These are phyloP conservation scores for Hirudinaria manillensis DNA, from an alignment of 2,888 invertebrate genomes.

Conservation along the genomic window DNA sequence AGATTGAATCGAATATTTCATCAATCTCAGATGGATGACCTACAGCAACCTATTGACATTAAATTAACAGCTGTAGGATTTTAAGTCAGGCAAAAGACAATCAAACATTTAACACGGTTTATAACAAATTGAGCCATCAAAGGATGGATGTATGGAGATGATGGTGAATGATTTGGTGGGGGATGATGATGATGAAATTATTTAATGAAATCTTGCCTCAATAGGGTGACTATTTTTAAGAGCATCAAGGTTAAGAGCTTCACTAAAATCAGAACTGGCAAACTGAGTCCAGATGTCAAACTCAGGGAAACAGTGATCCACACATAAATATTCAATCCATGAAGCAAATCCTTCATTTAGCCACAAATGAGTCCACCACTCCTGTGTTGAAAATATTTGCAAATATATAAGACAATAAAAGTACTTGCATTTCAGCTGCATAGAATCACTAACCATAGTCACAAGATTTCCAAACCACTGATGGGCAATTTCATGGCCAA, in stretches of 20 bases:
- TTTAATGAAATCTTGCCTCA: slow-evolving; percentile 63
- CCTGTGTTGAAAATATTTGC: slow-evolving; percentile 53
- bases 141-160: too few relatives aligned
- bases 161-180: not conserved
- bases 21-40: slow-evolving; percentile 89
- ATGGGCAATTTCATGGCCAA: slow-evolving; percentile 82
- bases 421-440: too few relatives aligned
- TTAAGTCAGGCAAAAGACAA: not conserved
- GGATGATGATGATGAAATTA: not conserved
- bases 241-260: slow-evolving; percentile 71
- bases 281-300: slow-evolving; percentile 96
- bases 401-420: not conserved
- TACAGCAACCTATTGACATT: slow-evolving; percentile 63
- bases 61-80: not conserved
- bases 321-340: slow-evolving; percentile 89
- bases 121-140: too few relatives aligned
- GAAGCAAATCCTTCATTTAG: slow-evolving; percentile 92
- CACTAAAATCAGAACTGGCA: slow-evolving; percentile 77
- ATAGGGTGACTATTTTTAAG: slow-evolving; percentile 90
- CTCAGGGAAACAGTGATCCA: slow-evolving; percentile 84
- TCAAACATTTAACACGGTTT: too few relatives aligned
- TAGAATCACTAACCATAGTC: slow-evolving; percentile 66
- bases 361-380: slow-evolving; percentile 95
- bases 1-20: slow-evolving; percentile 95
- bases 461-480: slow-evolving; percentile 98